A percentile compares a stretch with the other conserved stretches of the same genome.
Evolutionary conservation across 2,113 vertebrate species (phyloP).

Genomic region (Trogon surrucura): DNA sequence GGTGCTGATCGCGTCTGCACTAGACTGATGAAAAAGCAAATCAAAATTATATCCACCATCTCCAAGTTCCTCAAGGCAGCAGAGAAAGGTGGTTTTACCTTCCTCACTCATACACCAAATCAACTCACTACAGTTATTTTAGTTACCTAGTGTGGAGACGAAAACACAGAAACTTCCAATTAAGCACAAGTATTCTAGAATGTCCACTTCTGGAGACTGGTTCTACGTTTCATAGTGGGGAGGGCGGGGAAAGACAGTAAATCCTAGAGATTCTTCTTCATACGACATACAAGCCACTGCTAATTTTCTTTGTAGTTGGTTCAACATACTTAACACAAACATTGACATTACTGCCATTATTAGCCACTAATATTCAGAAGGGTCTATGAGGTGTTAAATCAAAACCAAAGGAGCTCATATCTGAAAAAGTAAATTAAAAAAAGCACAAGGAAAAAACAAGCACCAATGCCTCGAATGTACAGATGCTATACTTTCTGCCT

Average conservation of each 20-base stretch:
- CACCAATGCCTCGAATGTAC: not conserved
- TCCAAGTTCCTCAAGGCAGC: not conserved
- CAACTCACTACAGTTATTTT: not conserved
- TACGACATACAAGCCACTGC: not conserved
- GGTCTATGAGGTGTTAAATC: not conserved
- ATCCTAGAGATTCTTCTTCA: not conserved
- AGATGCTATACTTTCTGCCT: not conserved
- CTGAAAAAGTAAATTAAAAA: not conserved
- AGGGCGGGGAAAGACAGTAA: too few species aligned
- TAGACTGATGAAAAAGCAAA: not conserved
- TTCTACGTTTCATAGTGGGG: not conserved
- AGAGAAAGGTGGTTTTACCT: not conserved
- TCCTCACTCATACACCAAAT: not conserved
- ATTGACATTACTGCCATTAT: not conserved
- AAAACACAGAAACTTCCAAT: not conserved
- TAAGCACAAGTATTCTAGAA: not conserved
- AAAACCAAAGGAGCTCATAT: not conserved
- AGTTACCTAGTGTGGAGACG: not conserved
- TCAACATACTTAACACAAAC: not conserved
- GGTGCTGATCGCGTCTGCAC: not conserved
- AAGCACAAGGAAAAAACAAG: not conserved
- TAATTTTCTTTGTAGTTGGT: not conserved
- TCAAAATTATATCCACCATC: not conserved
- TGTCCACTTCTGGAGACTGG: not conserved
- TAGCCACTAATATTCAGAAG: not conserved